A percentile compares a stretch with the other conserved stretches of the same genome.
Conservation (phyloP, 2,888 invertebrate genomes). For the Zele albiditarsus region DNA sequence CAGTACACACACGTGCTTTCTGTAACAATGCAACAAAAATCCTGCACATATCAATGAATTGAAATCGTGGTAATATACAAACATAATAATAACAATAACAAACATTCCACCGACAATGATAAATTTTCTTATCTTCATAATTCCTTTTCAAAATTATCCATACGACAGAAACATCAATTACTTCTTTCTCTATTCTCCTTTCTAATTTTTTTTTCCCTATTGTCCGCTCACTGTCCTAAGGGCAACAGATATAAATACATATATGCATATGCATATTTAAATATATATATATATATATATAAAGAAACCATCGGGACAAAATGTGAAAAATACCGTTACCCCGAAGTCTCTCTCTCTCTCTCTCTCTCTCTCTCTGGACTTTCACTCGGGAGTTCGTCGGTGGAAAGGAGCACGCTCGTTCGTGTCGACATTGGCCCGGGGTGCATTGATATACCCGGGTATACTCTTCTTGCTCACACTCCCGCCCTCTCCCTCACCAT, state of each 20-base stretch:
- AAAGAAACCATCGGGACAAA: slow-evolving; percentile 40
- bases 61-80: neutral
- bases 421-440: slow-evolving; percentile 42
- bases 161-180: slow-evolving; percentile 11
- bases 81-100: neutral
- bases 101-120: neutral
- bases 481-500: neutral
- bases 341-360: slow-evolving; percentile 46
- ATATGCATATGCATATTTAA: no score
- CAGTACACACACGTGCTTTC: neutral
- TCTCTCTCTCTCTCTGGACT: slow-evolving; percentile 39
- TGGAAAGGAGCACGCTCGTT: slow-evolving; percentile 40
- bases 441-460: slow-evolving; percentile 28
- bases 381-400: slow-evolving; percentile 46
- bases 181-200: no score
- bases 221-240: slow-evolving; percentile 44
- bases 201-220: neutral
- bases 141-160: neutral
- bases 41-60: neutral
- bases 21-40: neutral
- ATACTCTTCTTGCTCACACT: neutral
- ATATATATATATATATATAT: slow-evolving; percentile 1
- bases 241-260: slow-evolving; percentile 40
- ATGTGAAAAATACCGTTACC: slow-evolving; percentile 55
- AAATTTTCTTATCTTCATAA: neutral